Base-by-base conservation (phyloP, 2,797 vertebrate species). In the Molothrus aeneus region DNA sequence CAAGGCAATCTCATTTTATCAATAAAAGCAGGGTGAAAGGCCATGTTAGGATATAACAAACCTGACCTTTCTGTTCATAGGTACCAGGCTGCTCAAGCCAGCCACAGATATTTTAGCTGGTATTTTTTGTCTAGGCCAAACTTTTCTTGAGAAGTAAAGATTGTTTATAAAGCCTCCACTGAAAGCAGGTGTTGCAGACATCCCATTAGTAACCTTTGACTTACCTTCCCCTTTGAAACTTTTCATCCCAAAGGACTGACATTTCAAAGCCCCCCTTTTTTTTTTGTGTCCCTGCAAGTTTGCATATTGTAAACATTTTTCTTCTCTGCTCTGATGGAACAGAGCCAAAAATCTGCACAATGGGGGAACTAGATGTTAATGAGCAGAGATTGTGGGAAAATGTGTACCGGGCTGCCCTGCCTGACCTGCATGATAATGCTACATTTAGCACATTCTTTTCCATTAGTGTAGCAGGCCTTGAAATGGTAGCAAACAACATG, bases 371-470 rank as follows among this genome's bases (percentile, higher is more conserved):
- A 94, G 95, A 97, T 94, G 94, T 96, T 97, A 97, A 97, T 97
- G 96, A 97, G 96, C 88, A 72, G 91, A 97, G 96, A 97, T 97
- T 97, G 97, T 97, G 97, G 97, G 97, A 97, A 97, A 97, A 93
- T 85, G 92, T 94, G 94, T 97, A 94, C 71, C 13, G 38, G 88
- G 84, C 78, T 96, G 96, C 95, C 97, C 97, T 95, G 95, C 83
- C 86, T 97, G 97, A 97, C 97, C 97, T 90, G 93, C 78, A 85
- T 95, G 96, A 97, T 97, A 97, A 97, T 95, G 95, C 96, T 96
- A 96, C 96, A 96, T 97, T 97, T 96, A 97, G 95, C 94, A 95
- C 96, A 97, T 97, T 97, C 96, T 97, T 97, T 97, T 95, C 95
- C 95, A 93, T 94, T 97, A 96, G 95, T 93, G 90, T 93, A 77